Evolutionary conservation across 2,888 invertebrate species (phyloP), one percentile per base, ranked within the genome.

Genomic region (Ochropleura leucogaster): DNA sequence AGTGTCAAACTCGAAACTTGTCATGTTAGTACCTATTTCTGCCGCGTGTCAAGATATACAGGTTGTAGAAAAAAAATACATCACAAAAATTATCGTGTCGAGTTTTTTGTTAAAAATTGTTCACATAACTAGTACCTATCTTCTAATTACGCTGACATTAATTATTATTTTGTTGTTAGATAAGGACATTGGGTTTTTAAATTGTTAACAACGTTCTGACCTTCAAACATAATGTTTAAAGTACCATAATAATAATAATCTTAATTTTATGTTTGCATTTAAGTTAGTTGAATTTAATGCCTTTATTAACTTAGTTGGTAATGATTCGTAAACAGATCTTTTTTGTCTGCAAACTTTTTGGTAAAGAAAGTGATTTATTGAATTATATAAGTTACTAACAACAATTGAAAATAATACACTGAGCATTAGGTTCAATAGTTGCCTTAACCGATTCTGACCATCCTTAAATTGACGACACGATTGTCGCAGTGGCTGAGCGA

Each of bases 71-170:
- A 79, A 69, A 63, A 80, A 60, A 55, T 57, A 63, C 63, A 71
- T 60, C 42, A 70, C 76, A 65, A 60, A 71, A 67, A 67, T 63
- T 63, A 44, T 59, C 18, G 18, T 66, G 69, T 73, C 30, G 20
- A 60, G 59, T 59, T 84, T 84, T 82, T 84, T 67, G 44, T 80
- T 30, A 74, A 82, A 80, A 62, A 49, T 47, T 77, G 69, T 85
- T 81, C 83, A 70, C 74, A 59, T 74, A 71, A 40, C 66, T 72
- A 49, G 60, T 75, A 80, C 70, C 78, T 77, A 80, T 72, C 78
- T 77, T 80, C 74, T 80, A 83, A 87, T 87, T 80, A 86, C 77
- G 72, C 82, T 84, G 78, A 84, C 80, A 85, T 72, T 85, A 72
- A 87, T 85, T 76, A 82, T 77, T 85, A 63, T 83, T 85, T 74